Percentiles rank a stretch among this genome's conserved stretches.
phyloP scores from a whole-genome alignment of 2,797 vertebrate genomes.

The Erethizon dorsatum region DNA sequence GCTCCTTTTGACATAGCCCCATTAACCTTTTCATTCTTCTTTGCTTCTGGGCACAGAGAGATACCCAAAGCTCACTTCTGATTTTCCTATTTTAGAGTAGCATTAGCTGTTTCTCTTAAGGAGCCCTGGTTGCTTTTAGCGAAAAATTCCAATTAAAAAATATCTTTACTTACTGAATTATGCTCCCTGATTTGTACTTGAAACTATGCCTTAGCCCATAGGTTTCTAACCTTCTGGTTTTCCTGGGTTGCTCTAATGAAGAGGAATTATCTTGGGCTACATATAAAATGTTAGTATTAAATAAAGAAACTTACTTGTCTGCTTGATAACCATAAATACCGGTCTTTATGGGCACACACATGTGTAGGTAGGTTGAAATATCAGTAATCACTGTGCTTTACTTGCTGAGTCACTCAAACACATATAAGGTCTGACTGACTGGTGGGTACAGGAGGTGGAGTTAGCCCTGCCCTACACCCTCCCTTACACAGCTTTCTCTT shows the following conservation, averaged over 20 bases:
- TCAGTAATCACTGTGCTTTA: background rate
- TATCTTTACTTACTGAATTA: conserved; percentile 8
- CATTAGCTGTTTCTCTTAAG: background rate
- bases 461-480: no score
- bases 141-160: conserved; percentile 11
- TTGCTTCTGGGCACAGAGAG: background rate
- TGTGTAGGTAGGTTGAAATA: no score
- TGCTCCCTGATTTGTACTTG: background rate
- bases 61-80: background rate
- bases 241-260: no score
- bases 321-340: no score
- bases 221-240: no score
- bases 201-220: background rate
- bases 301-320: no score
- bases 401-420: background rate
- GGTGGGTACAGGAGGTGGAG: no score
- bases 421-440: no score
- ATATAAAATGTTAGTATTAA: no score
- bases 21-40: background rate
- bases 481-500: background rate
- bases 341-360: no score
- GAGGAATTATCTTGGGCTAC: no score
- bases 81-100: background rate
- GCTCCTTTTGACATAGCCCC: background rate
- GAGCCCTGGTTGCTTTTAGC: background rate